Base-by-base conservation (phyloP, 2,888 invertebrate genomes). In the Pycnomerus fuliginosus region DNA sequence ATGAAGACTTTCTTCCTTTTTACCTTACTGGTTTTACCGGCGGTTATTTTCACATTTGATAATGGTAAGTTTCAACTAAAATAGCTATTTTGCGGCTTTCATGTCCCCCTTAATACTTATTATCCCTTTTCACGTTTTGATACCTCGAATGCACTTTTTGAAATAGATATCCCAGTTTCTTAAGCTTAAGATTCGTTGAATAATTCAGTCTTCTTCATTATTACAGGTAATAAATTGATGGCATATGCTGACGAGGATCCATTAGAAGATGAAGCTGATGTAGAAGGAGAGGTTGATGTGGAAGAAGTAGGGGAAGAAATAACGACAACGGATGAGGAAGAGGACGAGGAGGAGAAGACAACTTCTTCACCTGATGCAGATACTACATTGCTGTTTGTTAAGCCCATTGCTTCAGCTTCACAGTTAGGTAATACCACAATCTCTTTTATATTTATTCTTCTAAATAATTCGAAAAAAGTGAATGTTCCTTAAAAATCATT, bases 361-460 rank as follows among this genome's bases (percentile, higher is more conserved):
- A 83, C 80, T 51, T 84, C 91, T 2, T 95, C 96, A 0, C 88
- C 90, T 29, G 89, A 96, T 76, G 91, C 92, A 2, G 93, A 95
- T 61, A 91, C 96, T 0, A 87, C 84, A 10, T 82, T 98, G 64
- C 76, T 96, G 45, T 99, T 99, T 72, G 89, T 84, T 1, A 87
- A 85, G 69, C 93, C 92, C 1, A 67, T 83, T 30, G 72, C 80
- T 20, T 78, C 73, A 37, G 78, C 80, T 50, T 74, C 76, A 54
- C 80, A 80, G 65, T 76, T 87, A 60, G 88, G 87, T 83, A 70
- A n/a, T n/a, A n/a, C n/a, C n/a, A n/a, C 5, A 31, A 20, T 29
- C 16, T 29, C 4, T 23, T 5, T 24, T 39, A 25, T 10, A 7
- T 25, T 10, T 3, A 10, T 10, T 25, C 3, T 25, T 8, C 11